Evolutionary conservation across 2,888 invertebrate genomes (phyloP).

Genomic region (Chaetogeoica ovagalla): DNA sequence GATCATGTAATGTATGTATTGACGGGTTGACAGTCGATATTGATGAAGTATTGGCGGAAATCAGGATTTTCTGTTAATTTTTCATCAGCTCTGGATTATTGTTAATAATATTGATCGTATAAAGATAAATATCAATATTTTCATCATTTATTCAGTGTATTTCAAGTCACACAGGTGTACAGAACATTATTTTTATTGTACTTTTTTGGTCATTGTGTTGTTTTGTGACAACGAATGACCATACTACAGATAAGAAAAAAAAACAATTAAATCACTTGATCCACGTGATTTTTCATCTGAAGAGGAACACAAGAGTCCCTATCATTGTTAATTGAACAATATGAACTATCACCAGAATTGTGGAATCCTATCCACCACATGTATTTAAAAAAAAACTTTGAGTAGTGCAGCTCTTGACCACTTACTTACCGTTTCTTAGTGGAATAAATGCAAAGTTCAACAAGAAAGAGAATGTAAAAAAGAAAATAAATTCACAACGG

Average conservation of each 20-base stretch:
- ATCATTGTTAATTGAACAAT: background rate
- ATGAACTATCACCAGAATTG: slow-evolving; percentile 2
- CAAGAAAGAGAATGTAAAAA: too few species aligned
- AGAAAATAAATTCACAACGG: too few species aligned
- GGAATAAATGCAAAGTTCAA: background rate
- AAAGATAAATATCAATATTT: slow-evolving; percentile 5
- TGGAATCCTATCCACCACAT: background rate
- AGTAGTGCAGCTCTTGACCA: background rate
- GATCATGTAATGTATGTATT: background rate
- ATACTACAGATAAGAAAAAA: background rate
- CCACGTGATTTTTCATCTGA: slow-evolving; percentile 4
- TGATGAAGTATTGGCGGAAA: background rate
- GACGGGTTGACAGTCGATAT: background rate
- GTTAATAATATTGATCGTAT: background rate
- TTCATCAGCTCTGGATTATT: background rate
- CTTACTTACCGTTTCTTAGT: background rate
- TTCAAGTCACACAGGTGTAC: background rate
- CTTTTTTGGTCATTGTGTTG: background rate
- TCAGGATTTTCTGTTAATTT: slow-evolving; percentile 4
- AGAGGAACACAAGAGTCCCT: background rate
- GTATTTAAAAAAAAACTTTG: background rate
- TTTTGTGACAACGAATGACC: background rate
- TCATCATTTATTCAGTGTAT: background rate
- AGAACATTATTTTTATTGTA: slow-evolving; percentile 2
- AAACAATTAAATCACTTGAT: background rate